A percentile compares a stretch with the other conserved stretches of the same genome.
Conservation (phyloP, 2,888 invertebrate species). For the Pyrrhosoma nymphula region DNA sequence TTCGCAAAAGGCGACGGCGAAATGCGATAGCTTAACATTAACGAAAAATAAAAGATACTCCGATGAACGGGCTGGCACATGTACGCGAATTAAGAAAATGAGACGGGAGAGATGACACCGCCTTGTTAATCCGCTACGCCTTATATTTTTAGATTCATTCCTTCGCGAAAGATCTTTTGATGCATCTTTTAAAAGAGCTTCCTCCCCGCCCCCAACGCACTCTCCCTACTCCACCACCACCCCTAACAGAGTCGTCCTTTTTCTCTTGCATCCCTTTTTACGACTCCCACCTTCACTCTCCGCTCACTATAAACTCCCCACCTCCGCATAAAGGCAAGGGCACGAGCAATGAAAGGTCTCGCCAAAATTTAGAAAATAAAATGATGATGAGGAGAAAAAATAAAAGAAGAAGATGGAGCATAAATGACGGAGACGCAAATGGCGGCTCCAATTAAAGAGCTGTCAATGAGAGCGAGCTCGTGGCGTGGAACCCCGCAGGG, state of each 20-base stretch:
- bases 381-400: neutral
- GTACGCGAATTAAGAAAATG: neutral
- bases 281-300: neutral
- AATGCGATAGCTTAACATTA: neutral
- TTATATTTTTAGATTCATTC: slow-evolving; percentile 24
- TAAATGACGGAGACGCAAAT: slow-evolving; percentile 49
- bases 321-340: neutral
- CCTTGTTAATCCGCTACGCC: slow-evolving; percentile 15
- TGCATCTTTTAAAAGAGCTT: neutral
- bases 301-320: neutral
- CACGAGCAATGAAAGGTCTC: slow-evolving; percentile 47
- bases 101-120: neutral
- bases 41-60: neutral
- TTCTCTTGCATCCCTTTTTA: too few relatives aligned
- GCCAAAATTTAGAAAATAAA: slow-evolving; percentile 21
- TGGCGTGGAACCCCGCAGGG: neutral
- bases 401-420: neutral
- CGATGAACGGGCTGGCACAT: neutral
- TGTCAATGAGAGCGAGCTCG: slow-evolving; percentile 43
- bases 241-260: neutral
- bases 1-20: neutral
- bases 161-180: neutral
- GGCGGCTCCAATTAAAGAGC: slow-evolving; percentile 59
- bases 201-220: neutral
- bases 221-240: neutral